These are phyloP conservation scores for Pungitius pungitius DNA, from an alignment of 2,113 vertebrate species.

Conservation along the genomic window DNA sequence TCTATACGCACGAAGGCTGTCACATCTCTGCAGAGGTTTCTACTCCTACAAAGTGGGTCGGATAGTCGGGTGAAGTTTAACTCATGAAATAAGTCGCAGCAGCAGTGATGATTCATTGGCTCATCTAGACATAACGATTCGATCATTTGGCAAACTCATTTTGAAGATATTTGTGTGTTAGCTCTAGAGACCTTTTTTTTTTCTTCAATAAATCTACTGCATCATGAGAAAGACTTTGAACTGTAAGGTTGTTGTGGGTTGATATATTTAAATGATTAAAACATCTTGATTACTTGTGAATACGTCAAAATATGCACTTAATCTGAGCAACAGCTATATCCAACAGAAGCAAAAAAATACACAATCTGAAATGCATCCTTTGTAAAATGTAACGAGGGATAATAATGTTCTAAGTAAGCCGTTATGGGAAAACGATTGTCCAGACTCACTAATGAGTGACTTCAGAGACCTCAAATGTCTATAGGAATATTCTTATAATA, in stretches of 20 bases:
- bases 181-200: not conserved
- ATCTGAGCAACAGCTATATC: not conserved
- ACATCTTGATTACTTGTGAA: not conserved
- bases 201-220: not conserved
- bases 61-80: not conserved
- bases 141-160: constrained; percentile 14
- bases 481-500: not conserved
- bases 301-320: not conserved
- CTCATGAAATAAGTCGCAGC: constrained; percentile 26
- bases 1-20: constrained; percentile 45
- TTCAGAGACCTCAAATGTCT: constrained; percentile 5
- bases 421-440: not conserved
- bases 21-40: constrained; percentile 3
- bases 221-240: not conserved
- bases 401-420: constrained; percentile 14
- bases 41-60: not conserved
- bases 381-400: not conserved
- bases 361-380: constrained; percentile 12
- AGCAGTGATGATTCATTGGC: constrained; percentile 66
- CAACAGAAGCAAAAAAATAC: constrained; percentile 4
- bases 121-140: constrained; percentile 57
- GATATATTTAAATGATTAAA: not conserved
- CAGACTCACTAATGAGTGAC: constrained; percentile 1
- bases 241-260: not conserved
- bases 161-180: constrained; percentile 4